These are phyloP conservation scores for Bombus breviceps DNA, from an alignment of 1,140 invertebrate genomes.

Conservation along the genomic window DNA sequence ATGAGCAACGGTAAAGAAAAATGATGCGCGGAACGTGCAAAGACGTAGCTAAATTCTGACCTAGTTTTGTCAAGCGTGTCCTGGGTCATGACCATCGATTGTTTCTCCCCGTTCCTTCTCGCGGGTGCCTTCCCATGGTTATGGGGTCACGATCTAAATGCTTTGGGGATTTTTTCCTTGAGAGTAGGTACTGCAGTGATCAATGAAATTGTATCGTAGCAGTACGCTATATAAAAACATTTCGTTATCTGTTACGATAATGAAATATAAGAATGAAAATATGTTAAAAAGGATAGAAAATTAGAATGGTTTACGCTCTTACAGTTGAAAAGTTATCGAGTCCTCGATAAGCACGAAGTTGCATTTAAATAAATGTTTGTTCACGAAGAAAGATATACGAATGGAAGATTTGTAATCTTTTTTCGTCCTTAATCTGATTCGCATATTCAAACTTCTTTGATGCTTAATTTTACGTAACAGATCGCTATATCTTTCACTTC, in stretches of 20 bases:
- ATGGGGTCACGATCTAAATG: constrained; percentile 67
- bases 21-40: constrained; percentile 49
- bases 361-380: not conserved
- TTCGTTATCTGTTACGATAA: not conserved
- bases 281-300: not conserved
- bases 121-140: constrained; percentile 36
- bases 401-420: not conserved
- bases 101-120: constrained; percentile 46
- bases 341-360: not conserved
- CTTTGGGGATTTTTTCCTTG: constrained; percentile 30
- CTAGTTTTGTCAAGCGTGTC: constrained; percentile 59
- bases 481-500: constrained; percentile 16
- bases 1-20: constrained; percentile 43
- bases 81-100: constrained; percentile 71
- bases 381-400: not conserved
- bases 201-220: constrained; percentile 33
- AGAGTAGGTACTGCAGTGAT: constrained; percentile 42
- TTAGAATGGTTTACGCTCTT: not conserved
- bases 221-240: not conserved
- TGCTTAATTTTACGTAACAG: constrained; percentile 32
- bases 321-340: not conserved
- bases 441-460: not conserved
- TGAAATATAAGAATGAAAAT: not conserved
- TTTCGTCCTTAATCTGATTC: not conserved
- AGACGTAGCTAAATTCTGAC: constrained; percentile 61